phyloP scores from a whole-genome alignment of 2,888 invertebrate species.

The Agrenia bidenticulata region DNA sequence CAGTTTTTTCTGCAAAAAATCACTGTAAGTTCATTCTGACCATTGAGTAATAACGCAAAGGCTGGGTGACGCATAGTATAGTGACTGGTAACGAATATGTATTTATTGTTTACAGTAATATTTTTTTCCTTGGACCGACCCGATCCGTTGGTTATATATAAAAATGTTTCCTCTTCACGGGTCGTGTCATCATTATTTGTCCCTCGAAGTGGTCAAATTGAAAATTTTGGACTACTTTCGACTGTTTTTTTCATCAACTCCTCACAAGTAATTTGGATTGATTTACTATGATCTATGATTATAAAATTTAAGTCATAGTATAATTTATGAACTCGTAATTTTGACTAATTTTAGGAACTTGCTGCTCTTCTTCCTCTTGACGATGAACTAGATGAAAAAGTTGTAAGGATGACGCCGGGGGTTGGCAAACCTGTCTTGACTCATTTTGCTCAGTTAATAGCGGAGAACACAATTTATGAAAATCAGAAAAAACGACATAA shows the following conservation, averaged over 20 bases:
- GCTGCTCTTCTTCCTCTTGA: slow-evolving; percentile 32
- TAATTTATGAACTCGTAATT: no score
- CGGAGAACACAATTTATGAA: slow-evolving; percentile 36
- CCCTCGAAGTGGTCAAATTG: slow-evolving; percentile 18
- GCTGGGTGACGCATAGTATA: no score
- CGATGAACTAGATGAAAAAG: slow-evolving; percentile 14
- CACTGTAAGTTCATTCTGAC: slow-evolving; percentile 62
- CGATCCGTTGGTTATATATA: slow-evolving; percentile 32
- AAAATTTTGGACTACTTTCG: slow-evolving; percentile 30
- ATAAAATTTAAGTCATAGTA: no score
- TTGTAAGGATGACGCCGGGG: slow-evolving; percentile 9
- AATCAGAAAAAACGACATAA: neutral
- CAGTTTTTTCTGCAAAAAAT: slow-evolving; percentile 65
- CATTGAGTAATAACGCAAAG: no score
- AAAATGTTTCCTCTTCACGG: slow-evolving; percentile 34
- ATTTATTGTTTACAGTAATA: slow-evolving; percentile 22
- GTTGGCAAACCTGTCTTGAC: slow-evolving; percentile 24
- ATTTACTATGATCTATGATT: no score
- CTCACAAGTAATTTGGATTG: slow-evolving; percentile 45
- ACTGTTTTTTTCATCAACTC: slow-evolving; percentile 42
- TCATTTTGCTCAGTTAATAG: slow-evolving; percentile 42
- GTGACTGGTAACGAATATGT: no score
- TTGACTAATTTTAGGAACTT: slow-evolving; percentile 35
- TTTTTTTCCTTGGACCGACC: slow-evolving; percentile 35
- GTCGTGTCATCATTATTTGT: slow-evolving; percentile 41